Conservation (phyloP, 37 sponge, comb jelly and placozoan genomes). For the Axinella damicornis region DNA sequence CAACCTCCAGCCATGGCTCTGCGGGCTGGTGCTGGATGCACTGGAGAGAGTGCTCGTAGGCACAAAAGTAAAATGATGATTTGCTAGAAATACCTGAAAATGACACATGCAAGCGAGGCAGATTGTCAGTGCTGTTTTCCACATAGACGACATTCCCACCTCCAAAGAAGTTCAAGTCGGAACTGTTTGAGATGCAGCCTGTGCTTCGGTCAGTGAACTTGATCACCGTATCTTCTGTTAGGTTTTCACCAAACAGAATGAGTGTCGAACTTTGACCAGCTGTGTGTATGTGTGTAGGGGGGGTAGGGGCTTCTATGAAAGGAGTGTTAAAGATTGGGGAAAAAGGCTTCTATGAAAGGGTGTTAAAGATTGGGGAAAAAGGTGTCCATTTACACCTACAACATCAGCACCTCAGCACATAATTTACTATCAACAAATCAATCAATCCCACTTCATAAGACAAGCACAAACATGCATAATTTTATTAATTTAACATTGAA, state of each 20-base stretch:
- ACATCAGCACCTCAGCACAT: background rate
- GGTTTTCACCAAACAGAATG: constrained; percentile 41
- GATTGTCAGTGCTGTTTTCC: background rate
- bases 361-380: too few species aligned
- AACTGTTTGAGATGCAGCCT: background rate
- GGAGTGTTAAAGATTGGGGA: background rate
- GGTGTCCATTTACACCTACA: background rate
- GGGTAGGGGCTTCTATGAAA: background rate
- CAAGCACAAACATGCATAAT: too few species aligned
- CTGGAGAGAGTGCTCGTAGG: background rate
- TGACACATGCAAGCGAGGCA: background rate
- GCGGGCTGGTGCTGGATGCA: constrained; percentile 49
- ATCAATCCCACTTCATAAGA: too few species aligned
- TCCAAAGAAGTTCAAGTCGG: background rate
- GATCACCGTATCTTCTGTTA: constrained; percentile 36
- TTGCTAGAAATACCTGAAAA: background rate
- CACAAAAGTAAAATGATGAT: constrained; percentile 51
- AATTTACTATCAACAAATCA: background rate
- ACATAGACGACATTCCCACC: background rate
- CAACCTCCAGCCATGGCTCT: constrained; percentile 17
- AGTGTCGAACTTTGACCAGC: constrained; percentile 12
- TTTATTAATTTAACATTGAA: too few species aligned
- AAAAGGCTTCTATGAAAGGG: too few species aligned
- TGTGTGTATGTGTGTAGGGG: background rate
- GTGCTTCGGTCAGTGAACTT: constrained; percentile 1